Evolutionary conservation across 2,797 vertebrate species (phyloP), one percentile per base, ranked within the genome.

Genomic region (Lindbergichthys nudifrons): DNA sequence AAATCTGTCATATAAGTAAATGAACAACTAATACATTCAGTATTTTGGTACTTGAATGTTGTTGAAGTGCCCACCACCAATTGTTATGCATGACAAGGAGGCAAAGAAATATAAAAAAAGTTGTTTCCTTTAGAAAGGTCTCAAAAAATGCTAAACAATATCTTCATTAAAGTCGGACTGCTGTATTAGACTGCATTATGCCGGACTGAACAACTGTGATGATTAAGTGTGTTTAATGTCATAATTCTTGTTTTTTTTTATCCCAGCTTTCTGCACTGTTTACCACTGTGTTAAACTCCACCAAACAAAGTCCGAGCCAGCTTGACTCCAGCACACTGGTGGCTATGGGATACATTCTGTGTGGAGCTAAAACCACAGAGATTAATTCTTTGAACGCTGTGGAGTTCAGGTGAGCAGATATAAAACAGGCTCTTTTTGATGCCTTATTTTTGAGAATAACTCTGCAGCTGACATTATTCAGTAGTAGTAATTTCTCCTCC

Each of bases 291-390:
- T 70, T 95, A 46, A 93, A 88, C 83, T 92, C 92, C 36, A 94
- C 89, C 68, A 87, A 77, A 69, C 79, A 77, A 82, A 92, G 46
- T 48, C 78, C 90, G 9, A 93, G 80, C 61, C 90, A 93, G 83
- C 87, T 96, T 3, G 90, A 94, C 82, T 94, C 94, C 80, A 95
- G 93, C 88, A 89, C 61, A 1, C 79, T 96, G 52, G 94, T 94
- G 45, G 92, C 95, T 1, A 75, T 96, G 85, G 95, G 95, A 48
- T 32, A 95, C 85, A 90, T 95, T 9, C 72, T 95, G 58, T 96
- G 95, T 23, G 95, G 95, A 26, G 93, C 94, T n/a, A 91, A 90
- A 59, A 21, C 52, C 43, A 16, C 88, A 14, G 87, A 93, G 16
- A 93, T 95, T 2, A 86, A 58, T 12, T 80, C 32, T 12, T 93